Conservation (phyloP, 2,113 vertebrate genomes). For the Pan troglodytes region NHGRI_mPanTro3-v2.1_pri NC_072413.2:51490501-51491000, state of each 20-base stretch:
- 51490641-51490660: not conserved
- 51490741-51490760: not conserved
- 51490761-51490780: too few species aligned
- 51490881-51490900: too few species aligned
- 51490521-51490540: not conserved
- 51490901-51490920: too few species aligned
- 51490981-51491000: not conserved
- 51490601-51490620: not conserved
- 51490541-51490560: not conserved
- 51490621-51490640: not conserved
- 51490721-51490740: not conserved
- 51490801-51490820: too few species aligned
- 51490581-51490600: not conserved
- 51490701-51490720: not conserved
- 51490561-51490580: not conserved
- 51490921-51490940: too few species aligned
- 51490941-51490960: not conserved
- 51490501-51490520: conserved; percentile 14
- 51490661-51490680: not conserved
- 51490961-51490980: not conserved
- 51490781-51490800: too few species aligned
- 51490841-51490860: too few species aligned
- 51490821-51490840: too few species aligned
- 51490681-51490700: not conserved
- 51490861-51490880: too few species aligned